Evolutionary conservation across 2,888 invertebrate genomes (phyloP).

Genomic region (Leuctra nigra): DNA sequence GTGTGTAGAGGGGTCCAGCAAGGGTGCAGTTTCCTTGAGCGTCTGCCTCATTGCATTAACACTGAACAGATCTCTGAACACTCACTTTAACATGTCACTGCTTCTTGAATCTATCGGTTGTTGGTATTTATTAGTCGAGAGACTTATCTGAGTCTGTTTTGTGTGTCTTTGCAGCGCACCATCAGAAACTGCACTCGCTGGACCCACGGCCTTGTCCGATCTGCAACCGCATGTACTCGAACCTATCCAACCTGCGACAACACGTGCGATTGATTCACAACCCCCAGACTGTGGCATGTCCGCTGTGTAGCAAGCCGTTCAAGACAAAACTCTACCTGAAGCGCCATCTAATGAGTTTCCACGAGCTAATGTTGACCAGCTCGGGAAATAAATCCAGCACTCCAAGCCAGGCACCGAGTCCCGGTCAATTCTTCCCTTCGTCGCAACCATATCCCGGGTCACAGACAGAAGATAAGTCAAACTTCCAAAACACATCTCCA

Average conservation of each 20-base stretch:
- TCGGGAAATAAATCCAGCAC: not conserved
- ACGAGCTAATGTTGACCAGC: conserved; percentile 36
- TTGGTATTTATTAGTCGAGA: not conserved
- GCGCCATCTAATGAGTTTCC: conserved; percentile 52
- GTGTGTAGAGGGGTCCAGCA: not conserved
- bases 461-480: conserved; percentile 11
- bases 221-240: conserved; percentile 58
- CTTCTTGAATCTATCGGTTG: no score
- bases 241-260: conserved; percentile 56
- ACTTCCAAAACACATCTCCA: conserved; percentile 10
- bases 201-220: conserved; percentile 54
- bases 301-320: conserved; percentile 54
- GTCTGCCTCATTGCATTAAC: not conserved
- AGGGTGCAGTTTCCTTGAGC: conserved; percentile 2
- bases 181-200: conserved; percentile 46
- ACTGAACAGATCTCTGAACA: no score
- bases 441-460: not conserved
- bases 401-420: not conserved
- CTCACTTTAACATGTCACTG: no score
- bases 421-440: conserved; percentile 7
- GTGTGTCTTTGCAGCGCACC: conserved; percentile 42
- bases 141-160: conserved; percentile 5
- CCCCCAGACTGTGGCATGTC: conserved; percentile 54
- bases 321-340: conserved; percentile 56
- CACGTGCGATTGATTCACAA: conserved; percentile 59